Evolutionary conservation across 2,113 vertebrate genomes (phyloP), one percentile per base, ranked within the genome.

Genomic region (Pyrgilauda ruficollis): DNA sequence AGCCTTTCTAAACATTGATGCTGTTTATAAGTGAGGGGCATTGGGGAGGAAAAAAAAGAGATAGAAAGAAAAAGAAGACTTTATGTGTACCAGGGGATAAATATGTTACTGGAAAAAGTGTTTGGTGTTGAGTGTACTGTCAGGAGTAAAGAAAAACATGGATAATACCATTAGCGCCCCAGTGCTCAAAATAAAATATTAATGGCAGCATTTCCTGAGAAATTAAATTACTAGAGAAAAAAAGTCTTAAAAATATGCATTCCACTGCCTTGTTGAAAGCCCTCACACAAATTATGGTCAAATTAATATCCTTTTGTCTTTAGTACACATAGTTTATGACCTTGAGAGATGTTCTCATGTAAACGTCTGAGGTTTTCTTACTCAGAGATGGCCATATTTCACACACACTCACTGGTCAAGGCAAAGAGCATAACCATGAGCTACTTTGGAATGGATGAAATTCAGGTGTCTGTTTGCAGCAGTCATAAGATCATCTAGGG

Each of bases 161-260:
- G 74, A 44, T 84, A 96, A 92, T 92, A 72, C 74, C 64, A 89
- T 92, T 96, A 96, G 61, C 5, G 0, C 47, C 89, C 91, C 93
- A 95, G 84, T 75, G 72, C 28, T 93, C 94, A 93, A 94, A 94
- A 94, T 96, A 96, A 93, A 92, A 95, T 92, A 95, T 95, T 96
- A 92, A 95, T 94, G 92, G 73, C 84, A 84, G 63, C n/a, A 72
- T 64, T 94, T 96, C 89, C 83, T 66, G 56, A 96, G 84, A 89
- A 96, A 96, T 95, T 90, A 93, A 90, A 93, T 97, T 96, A 89
- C 86, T 62, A 28, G 41, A 68, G 56, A 37, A 74, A 91, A 59
- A 92, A 79, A 83, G 10, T 56, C 72, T 59, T 61, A 43, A 90
- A 94, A 93, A 89, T 81, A 89, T 50, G 56, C 53, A 66, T 90